Percentiles rank a stretch among this genome's conserved stretches.
phyloP scores from a whole-genome alignment of 2,888 invertebrate species.

The Bugula neritina region DNA sequence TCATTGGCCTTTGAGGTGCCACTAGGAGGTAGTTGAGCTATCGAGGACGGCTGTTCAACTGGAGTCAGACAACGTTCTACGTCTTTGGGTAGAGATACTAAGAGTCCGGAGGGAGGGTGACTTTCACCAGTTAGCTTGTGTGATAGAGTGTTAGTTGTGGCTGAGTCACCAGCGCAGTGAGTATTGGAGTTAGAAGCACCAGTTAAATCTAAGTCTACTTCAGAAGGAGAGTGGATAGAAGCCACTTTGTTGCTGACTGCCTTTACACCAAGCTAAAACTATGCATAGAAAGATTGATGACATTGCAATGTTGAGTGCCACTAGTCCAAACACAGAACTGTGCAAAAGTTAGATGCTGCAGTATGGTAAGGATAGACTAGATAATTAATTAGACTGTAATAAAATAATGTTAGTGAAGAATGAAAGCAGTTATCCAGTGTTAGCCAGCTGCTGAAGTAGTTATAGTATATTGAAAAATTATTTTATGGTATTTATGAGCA shows the following conservation, averaged over 20 bases:
- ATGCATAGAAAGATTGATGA: no score
- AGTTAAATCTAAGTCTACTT: neutral
- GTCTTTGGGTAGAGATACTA: neutral
- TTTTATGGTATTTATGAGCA: no score
- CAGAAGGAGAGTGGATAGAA: neutral
- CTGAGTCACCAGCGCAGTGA: neutral
- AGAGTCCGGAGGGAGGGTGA: neutral
- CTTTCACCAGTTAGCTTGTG: neutral
- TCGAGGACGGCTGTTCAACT: neutral
- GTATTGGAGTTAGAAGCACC: neutral
- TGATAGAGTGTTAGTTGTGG: neutral
- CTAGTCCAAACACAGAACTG: no score
- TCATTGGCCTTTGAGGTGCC: neutral
- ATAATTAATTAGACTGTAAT: no score
- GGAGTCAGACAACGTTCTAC: neutral
- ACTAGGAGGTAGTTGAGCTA: neutral
- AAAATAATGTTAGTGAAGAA: no score
- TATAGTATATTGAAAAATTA: no score
- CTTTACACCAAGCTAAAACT: no score
- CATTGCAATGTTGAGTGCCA: no score
- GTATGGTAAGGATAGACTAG: no score
- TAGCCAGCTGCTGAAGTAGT: no score
- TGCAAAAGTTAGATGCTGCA: no score
- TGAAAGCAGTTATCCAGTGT: no score
- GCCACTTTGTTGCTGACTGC: neutral